Conservation (phyloP, 2,797 vertebrate genomes). For the Cyprinodon diabolis region DNA sequence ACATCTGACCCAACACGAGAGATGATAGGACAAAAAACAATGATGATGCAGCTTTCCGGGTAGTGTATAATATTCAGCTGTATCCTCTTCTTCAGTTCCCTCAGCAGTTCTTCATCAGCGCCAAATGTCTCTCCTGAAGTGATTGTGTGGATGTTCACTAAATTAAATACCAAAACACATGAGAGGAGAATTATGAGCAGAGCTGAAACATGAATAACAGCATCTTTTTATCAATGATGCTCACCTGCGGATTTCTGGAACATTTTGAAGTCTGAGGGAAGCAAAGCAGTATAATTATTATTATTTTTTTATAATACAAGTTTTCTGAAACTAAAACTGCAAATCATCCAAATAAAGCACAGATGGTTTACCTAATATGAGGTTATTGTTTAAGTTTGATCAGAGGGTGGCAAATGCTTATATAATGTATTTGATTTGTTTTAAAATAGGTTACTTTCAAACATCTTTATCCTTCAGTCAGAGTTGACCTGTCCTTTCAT, state of each 20-base stretch:
- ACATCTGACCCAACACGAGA: slow-evolving; percentile 2
- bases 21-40: slow-evolving; percentile 4
- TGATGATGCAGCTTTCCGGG: not conserved
- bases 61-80: not conserved
- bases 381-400: not conserved
- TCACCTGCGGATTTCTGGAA: not conserved
- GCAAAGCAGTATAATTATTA: not conserved
- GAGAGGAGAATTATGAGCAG: not conserved
- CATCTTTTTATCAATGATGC: not conserved
- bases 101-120: not conserved
- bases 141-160: slow-evolving; percentile 6
- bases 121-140: not conserved
- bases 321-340: not conserved
- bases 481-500: not conserved
- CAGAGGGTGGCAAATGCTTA: not conserved
- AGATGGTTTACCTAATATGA: not conserved
- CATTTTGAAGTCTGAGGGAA: not conserved
- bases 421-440: not conserved
- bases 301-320: not conserved
- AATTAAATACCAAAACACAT: too few relatives aligned
- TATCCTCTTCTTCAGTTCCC: not conserved
- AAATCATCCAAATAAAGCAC: too few relatives aligned
- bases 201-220: not conserved
- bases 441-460: not conserved
- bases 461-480: not conserved